Evolutionary conservation across 2,888 invertebrate genomes (phyloP).

Genomic region (Eledona agricola): DNA sequence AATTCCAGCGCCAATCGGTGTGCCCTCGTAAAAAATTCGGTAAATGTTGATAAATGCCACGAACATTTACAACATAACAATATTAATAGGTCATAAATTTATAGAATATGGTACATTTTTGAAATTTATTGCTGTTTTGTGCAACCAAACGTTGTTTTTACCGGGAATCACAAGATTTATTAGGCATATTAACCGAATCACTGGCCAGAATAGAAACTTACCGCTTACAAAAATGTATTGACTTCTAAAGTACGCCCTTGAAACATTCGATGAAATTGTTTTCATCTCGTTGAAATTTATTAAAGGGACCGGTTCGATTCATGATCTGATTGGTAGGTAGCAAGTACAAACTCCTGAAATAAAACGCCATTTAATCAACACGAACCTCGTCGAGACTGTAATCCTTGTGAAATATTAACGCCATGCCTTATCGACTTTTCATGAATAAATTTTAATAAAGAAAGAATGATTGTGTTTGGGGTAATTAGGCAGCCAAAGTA

Average conservation of each 20-base stretch:
- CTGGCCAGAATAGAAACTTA: constrained; percentile 38
- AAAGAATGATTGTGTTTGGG: constrained; percentile 1
- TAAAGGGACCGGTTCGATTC: constrained; percentile 12
- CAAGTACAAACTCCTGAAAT: constrained; percentile 14
- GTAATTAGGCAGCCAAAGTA: constrained; percentile 5
- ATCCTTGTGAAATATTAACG: constrained; percentile 19
- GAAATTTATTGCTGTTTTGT: constrained; percentile 39
- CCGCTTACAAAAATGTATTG: constrained; percentile 39
- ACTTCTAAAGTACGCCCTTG: constrained; percentile 29
- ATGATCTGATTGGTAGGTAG: constrained; percentile 8
- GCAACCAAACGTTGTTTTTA: constrained; percentile 41
- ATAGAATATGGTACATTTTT: constrained; percentile 38
- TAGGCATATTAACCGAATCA: constrained; percentile 39
- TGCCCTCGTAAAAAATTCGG: constrained; percentile 28
- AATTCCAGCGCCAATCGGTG: constrained; percentile 9
- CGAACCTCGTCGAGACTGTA: constrained; percentile 4
- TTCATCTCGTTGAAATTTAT: constrained; percentile 20
- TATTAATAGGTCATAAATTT: constrained; percentile 40
- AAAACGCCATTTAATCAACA: constrained; percentile 12
- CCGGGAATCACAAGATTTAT: constrained; percentile 40
- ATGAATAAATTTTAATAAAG: constrained; percentile 16
- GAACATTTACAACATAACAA: constrained; percentile 39
- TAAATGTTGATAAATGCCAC: constrained; percentile 38
- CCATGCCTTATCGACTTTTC: constrained; percentile 12
- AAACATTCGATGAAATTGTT: constrained; percentile 21